Base-by-base conservation (phyloP, 2,888 invertebrate genomes). In the Pachliopta kotzebuea region DNA sequence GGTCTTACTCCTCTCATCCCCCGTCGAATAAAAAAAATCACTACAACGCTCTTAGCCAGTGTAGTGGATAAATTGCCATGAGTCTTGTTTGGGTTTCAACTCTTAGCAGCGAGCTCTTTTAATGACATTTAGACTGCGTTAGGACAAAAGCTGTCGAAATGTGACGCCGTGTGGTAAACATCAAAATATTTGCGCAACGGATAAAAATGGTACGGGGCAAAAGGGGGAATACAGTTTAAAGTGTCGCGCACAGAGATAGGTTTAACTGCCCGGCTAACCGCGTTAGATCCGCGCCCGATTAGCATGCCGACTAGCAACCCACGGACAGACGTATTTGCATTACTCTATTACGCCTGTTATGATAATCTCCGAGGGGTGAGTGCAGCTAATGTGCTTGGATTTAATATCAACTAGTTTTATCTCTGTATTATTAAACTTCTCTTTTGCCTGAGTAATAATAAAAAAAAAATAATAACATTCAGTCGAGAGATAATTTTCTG, bases 181-280 rank as follows among this genome's bases (percentile, higher is more conserved):
- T 89, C 89, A 90, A 81, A 90, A 90, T 90, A 90, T 90, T 90
- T 90, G 85, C 86, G 71, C 75, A 84, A 77, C 77, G 77, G 71
- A 86, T 90, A 85, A 88, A 85, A 85, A 88, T 86, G 77, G 67
- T 76, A 80, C 83, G 78, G 73, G n/a, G n/a, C n/a, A n/a, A n/a
- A n/a, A n/a, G n/a, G 76, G 72, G 78, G 81, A 60, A 84, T 81
- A 82, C 80, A 83, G 77, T 79, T 70, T 72, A 78, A 81, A 80
- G 74, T 67, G 73, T 73, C 65, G 72, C 71, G 83, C 81, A 86
- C 81, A 81, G 81, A 81, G 80, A 80, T 79, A 80, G 81, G 81
- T 85, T 88, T 85, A 83, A 79, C 84, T 85, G 78, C 74, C 79
- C 76, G 78, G 86, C 81, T 85, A 84, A 83, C 81, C 77, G 79